Conservation (phyloP, 2,797 vertebrate genomes). For the Silurus lanzhouensis region DNA sequence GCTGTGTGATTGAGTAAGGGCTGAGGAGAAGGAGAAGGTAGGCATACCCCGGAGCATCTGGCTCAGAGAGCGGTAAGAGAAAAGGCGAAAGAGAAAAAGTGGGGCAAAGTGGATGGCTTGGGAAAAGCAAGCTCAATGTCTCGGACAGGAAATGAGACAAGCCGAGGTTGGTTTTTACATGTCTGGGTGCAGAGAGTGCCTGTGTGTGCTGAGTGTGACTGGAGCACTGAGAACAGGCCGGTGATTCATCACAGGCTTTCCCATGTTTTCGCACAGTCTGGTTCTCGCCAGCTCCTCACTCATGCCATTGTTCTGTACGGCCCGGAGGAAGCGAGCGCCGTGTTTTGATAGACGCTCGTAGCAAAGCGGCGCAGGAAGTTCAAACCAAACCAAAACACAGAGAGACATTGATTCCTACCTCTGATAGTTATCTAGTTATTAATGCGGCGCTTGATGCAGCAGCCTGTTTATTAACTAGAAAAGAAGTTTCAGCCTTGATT, state of each 20-base stretch:
- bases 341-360: conserved; percentile 23
- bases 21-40: conserved; percentile 21
- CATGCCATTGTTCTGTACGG: conserved; percentile 27
- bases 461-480: conserved; percentile 1
- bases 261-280: conserved; percentile 44
- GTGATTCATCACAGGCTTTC: conserved; percentile 46
- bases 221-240: conserved; percentile 11
- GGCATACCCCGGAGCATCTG: conserved; percentile 35
- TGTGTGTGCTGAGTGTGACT: conserved; percentile 35
- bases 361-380: not conserved
- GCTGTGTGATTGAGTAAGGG: conserved; percentile 29
- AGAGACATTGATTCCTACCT: not conserved
- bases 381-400: conserved; percentile 9
- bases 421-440: not conserved
- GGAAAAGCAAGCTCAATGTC: not conserved
- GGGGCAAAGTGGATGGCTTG: conserved; percentile 4
- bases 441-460: conserved; percentile 9
- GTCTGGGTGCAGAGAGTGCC: conserved; percentile 36
- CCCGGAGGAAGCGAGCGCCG: conserved; percentile 10
- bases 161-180: conserved; percentile 22
- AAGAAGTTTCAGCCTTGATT: conserved; percentile 1
- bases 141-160: conserved; percentile 43
- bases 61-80: not conserved
- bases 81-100: conserved; percentile 1
- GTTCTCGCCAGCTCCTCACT: conserved; percentile 21